Evolutionary conservation across 2,888 invertebrate genomes (phyloP).

Genomic region (Epinotia ramella): DNA sequence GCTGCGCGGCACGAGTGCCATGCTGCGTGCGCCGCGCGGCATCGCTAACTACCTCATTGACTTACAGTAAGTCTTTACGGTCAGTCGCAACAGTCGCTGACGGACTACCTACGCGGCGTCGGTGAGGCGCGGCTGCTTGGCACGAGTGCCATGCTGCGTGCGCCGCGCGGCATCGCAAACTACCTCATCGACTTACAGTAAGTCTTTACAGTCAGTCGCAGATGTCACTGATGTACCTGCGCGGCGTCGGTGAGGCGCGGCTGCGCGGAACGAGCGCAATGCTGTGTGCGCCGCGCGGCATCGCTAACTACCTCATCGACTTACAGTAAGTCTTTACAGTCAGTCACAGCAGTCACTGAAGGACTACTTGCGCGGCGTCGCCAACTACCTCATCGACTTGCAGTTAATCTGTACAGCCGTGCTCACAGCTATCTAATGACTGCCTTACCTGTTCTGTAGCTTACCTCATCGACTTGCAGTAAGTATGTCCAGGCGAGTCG

Average conservation of each 20-base stretch:
- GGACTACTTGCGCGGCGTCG: constrained; percentile 55
- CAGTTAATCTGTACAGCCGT: constrained; percentile 57
- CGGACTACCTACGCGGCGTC: no score
- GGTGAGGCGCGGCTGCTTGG: constrained; percentile 85
- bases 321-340: constrained; percentile 62
- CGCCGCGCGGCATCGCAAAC: constrained; percentile 72
- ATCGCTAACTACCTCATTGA: constrained; percentile 67
- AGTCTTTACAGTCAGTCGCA: constrained; percentile 54
- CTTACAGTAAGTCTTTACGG: constrained; percentile 62
- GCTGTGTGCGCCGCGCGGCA: constrained; percentile 83
- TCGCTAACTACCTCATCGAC: constrained; percentile 66
- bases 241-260: constrained; percentile 87
- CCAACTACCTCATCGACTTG: constrained; percentile 67
- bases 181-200: constrained; percentile 72
- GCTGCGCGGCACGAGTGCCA: constrained; percentile 87
- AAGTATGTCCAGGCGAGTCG: constrained; percentile 8
- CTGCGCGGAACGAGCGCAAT: constrained; percentile 88
- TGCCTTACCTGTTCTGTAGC: no score
- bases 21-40: constrained; percentile 85
- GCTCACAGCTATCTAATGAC: no score
- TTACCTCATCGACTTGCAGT: constrained; percentile 64
- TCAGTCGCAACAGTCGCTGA: not conserved
- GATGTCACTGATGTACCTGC: constrained; percentile 81
- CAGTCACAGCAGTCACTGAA: not conserved
- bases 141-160: constrained; percentile 87